These are phyloP conservation scores for Melinaea menophilus DNA, from an alignment of 2,888 invertebrate genomes.

Conservation along the genomic window DNA sequence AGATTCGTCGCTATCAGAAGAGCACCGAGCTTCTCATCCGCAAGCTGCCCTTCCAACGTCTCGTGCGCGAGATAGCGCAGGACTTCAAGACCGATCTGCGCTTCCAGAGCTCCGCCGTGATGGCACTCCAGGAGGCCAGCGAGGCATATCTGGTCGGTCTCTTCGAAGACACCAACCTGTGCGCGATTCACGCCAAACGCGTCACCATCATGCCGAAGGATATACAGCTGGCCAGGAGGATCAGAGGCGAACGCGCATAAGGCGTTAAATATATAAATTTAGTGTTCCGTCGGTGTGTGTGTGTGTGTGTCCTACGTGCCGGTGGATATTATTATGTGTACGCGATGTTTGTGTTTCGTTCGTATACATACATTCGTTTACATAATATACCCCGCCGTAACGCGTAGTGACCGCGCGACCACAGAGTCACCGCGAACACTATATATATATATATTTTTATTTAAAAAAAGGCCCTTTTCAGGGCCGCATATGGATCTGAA, in stretches of 20 bases:
- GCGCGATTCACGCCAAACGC: constrained; percentile 97
- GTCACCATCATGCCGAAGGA: constrained; percentile 99
- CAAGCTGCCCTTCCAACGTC: constrained; percentile 92
- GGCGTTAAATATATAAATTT: no score
- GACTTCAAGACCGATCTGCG: constrained; percentile 97
- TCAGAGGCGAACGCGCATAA: constrained; percentile 97
- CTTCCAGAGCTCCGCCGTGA: constrained; percentile 93
- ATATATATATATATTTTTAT: no score
- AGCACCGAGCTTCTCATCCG: constrained; percentile 87
- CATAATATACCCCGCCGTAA: no score
- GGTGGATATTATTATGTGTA: no score
- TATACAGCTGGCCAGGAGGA: constrained; percentile 96
- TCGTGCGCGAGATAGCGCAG: constrained; percentile 95
- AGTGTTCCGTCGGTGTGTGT: no score
- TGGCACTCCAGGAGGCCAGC: constrained; percentile 94
- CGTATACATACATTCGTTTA: no score
- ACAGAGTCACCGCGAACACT: no score
- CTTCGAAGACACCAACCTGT: constrained; percentile 98
- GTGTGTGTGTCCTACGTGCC: no score
- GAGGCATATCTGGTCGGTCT: constrained; percentile 95
- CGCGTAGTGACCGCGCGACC: no score
- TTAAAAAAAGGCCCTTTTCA: no score
- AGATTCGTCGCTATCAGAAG: constrained; percentile 85
- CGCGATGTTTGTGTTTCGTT: no score
- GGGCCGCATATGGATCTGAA: no score